phyloP scores from a whole-genome alignment of 2,888 invertebrate species.

The Euplagia quadripunctaria region DNA sequence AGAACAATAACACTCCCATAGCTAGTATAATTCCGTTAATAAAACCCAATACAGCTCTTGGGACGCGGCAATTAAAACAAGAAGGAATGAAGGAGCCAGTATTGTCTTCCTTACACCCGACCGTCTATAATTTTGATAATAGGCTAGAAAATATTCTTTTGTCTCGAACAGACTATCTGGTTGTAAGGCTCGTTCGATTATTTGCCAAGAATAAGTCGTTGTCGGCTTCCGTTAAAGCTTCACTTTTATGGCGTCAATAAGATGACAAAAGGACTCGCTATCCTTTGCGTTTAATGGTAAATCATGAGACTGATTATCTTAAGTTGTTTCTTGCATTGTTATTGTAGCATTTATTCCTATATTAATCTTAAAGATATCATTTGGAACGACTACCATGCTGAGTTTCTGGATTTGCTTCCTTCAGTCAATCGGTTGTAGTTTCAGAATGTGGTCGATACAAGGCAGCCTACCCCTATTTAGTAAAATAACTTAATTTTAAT shows the following conservation, averaged over 20 bases:
- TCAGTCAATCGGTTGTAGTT: too few relatives aligned
- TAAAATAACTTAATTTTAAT: neutral
- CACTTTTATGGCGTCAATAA: conserved; percentile 72
- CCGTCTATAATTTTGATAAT: conserved; percentile 85
- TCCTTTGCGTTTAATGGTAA: conserved; percentile 64
- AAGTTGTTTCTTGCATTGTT: conserved; percentile 59
- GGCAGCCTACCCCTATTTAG: neutral
- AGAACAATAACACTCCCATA: conserved; percentile 65
- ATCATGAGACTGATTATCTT: conserved; percentile 65
- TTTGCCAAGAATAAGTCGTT: conserved; percentile 55
- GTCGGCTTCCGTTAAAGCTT: conserved; percentile 54
- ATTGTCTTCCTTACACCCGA: conserved; percentile 73
- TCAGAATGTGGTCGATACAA: too few relatives aligned
- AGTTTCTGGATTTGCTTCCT: too few relatives aligned
- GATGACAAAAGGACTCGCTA: conserved; percentile 65
- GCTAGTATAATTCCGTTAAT: conserved; percentile 68
- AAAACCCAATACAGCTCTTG: conserved; percentile 74
- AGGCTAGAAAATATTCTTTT: conserved; percentile 86
- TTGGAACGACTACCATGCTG: neutral
- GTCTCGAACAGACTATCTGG: conserved; percentile 77
- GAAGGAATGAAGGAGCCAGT: conserved; percentile 62
- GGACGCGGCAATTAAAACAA: conserved; percentile 82
- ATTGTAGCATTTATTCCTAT: conserved; percentile 32
- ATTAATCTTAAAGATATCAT: conserved; percentile 34
- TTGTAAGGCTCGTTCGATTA: conserved; percentile 78